Evolutionary conservation across 2,113 vertebrate species (phyloP), one percentile per base, ranked within the genome.

Genomic region (Shinisaurus crocodilurus): DNA sequence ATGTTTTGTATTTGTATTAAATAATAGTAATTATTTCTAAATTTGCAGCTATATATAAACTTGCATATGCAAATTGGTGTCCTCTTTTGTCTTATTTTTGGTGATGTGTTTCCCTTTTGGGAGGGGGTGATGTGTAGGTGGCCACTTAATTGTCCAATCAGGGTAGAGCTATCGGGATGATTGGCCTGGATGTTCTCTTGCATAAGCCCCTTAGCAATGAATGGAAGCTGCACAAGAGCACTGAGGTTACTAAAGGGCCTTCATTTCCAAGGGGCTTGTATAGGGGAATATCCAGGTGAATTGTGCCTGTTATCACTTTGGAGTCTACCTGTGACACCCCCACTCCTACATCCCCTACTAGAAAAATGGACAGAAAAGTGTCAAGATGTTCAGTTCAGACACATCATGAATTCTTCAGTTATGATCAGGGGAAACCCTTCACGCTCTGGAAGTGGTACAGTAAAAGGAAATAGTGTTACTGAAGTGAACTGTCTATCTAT

Each of bases 111-210:
- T 60, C 57, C 57, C 13, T 15, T 1, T 16, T 16, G 12, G 9
- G 57, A 16, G 57, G 13, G 3, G 12, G 13, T 60, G 57, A 60
- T 85, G 34, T 32, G 50, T 34, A 50, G 63, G 18, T 29, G 81
- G 13, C 54, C 20, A 60, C 57, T 60, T 60, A 60, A 60, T 90
- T 87, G 75, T 34, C 48, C 89, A 54, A 0, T 0, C 60, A 82
- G 45, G 74, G 84, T 91, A 92, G 89, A 93, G 91, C 57, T 29
- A 50, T 32, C 20, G 29, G 43, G 48, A 34, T 16, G 48, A 32
- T 80, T 20, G 37, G 8, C 37, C 32, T 65, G 5, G 37, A 25
- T 12, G 1, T 6, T 12, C 82, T 67, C 8, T 45, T 32, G 2
- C 32, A 37, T 16, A 82, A 12, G 18, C 18, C 54, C 18, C 54